These are phyloP conservation scores for Heliothis peltigera DNA, from an alignment of 2,888 invertebrate species.

Conservation along the genomic window DNA sequence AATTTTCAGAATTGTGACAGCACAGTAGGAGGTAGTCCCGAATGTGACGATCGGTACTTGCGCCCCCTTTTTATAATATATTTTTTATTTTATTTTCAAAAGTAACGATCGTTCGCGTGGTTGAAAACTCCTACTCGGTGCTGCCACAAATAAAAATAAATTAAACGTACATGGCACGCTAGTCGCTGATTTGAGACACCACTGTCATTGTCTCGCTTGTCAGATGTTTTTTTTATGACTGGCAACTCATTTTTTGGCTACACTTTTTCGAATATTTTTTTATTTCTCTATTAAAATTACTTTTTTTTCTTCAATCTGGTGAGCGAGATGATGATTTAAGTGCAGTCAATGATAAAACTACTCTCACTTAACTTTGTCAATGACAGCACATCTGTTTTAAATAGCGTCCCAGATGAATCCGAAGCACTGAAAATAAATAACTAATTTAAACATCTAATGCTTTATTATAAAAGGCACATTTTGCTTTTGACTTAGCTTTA, in stretches of 20 bases:
- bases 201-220: conserved; percentile 85
- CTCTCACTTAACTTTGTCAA: conserved; percentile 70
- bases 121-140: conserved; percentile 81
- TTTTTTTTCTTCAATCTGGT: conserved; percentile 62
- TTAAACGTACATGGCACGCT: conserved; percentile 86
- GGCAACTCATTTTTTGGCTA: conserved; percentile 35
- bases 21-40: conserved; percentile 85
- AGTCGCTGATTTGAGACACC: conserved; percentile 89
- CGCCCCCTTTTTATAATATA: conserved; percentile 35
- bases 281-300: conserved; percentile 44
- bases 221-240: conserved; percentile 63
- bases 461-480: conserved; percentile 54
- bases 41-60: conserved; percentile 84
- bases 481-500: conserved; percentile 56
- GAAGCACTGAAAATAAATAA: conserved; percentile 78
- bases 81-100: conserved; percentile 55
- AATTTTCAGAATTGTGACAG: conserved; percentile 84
- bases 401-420: conserved; percentile 86
- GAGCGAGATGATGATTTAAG: conserved; percentile 83
- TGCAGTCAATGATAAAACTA: conserved; percentile 75
- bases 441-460: conserved; percentile 58
- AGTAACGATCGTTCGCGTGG: conserved; percentile 84
- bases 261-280: conserved; percentile 16
- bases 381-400: conserved; percentile 70
- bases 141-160: conserved; percentile 80